Percentiles rank a stretch among this genome's conserved stretches.
Evolutionary conservation across 2,113 vertebrate genomes (phyloP).

Genomic region (Montifringilla adamsi): DNA sequence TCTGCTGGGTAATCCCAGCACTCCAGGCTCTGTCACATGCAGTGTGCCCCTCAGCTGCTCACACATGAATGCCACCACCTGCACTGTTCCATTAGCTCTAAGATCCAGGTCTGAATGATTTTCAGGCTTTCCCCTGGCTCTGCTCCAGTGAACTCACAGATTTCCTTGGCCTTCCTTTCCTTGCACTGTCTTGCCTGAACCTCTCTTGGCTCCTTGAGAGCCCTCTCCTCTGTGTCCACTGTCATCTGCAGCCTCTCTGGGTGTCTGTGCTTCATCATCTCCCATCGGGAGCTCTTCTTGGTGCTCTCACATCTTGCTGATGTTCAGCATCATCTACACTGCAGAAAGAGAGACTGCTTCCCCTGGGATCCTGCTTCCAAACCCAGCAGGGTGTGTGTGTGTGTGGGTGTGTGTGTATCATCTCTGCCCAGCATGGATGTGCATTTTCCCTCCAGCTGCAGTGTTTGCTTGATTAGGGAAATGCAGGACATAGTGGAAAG

Average conservation of each 20-base stretch:
- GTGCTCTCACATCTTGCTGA: background rate
- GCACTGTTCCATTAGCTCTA: background rate
- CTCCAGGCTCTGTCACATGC: background rate
- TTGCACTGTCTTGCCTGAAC: background rate
- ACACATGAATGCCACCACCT: background rate
- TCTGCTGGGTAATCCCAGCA: fast-evolving
- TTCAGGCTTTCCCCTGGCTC: background rate
- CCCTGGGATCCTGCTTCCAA: background rate
- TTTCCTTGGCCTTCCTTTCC: background rate
- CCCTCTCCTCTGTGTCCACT: background rate
- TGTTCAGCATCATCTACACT: background rate
- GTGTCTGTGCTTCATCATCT: background rate
- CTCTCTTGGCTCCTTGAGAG: background rate
- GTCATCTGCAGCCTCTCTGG: background rate
- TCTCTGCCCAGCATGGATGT: background rate
- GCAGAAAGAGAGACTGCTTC: background rate
- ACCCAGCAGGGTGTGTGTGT: fast-evolving
- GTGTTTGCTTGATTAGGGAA: background rate
- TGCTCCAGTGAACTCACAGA: background rate
- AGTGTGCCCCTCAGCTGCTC: background rate
- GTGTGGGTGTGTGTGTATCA: fast-evolving
- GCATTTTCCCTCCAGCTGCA: background rate
- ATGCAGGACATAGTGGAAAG: background rate
- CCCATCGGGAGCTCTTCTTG: background rate
- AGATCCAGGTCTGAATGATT: background rate